Evolutionary conservation across 1,140 invertebrate species (phyloP).

Genomic region (Teleopsis dalmanni): DNA sequence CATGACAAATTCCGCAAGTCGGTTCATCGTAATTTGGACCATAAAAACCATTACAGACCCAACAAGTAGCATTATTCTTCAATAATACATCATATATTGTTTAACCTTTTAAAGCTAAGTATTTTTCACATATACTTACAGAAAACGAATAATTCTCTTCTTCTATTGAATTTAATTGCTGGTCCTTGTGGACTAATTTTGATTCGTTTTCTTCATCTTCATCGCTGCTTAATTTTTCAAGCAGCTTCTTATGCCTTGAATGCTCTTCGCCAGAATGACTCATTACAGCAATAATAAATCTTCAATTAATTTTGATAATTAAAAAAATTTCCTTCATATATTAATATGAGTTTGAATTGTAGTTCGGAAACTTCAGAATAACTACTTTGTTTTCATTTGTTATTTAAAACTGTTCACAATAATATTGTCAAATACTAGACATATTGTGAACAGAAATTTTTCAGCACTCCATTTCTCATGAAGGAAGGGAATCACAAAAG

Average conservation of each 20-base stretch:
- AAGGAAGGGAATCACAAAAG: no score
- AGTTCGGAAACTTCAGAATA: no score
- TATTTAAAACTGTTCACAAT: no score
- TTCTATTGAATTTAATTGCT: neutral
- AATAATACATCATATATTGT: conserved; percentile 3
- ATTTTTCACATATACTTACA: conserved; percentile 4
- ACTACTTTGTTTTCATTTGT: no score
- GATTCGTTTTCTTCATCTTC: conserved; percentile 14
- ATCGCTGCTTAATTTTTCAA: conserved; percentile 29
- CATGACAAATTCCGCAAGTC: conserved; percentile 86
- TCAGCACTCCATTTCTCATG: no score
- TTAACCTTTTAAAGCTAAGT: neutral
- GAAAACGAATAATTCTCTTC: conserved; percentile 15
- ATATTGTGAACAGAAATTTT: no score
- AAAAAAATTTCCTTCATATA: neutral
- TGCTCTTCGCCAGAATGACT: no score
- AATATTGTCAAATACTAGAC: no score
- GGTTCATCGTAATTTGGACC: conserved; percentile 85
- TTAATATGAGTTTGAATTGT: no score
- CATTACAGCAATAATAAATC: no score
- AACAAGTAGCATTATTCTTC: conserved; percentile 51
- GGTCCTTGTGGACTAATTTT: neutral
- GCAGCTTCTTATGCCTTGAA: conserved; percentile 31
- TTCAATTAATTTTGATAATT: neutral
- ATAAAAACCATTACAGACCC: conserved; percentile 86